A percentile compares a stretch with the other conserved stretches of the same genome.
phyloP scores from a whole-genome alignment of 2,113 vertebrate genomes.

The Anolis sagrei region DNA sequence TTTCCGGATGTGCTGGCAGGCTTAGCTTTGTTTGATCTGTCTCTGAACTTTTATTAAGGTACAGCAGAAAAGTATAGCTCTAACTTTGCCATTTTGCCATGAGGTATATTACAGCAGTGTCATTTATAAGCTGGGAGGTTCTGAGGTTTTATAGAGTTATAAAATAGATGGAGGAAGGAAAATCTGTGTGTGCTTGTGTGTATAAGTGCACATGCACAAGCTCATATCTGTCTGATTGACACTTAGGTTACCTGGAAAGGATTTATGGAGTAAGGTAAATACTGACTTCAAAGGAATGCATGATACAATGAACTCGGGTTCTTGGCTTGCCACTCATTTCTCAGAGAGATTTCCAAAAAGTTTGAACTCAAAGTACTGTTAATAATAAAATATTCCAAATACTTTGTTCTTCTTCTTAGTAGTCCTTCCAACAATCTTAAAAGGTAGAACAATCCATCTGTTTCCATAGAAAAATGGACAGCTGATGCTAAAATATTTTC shows the following conservation, averaged over 20 bases:
- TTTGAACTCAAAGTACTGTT: background rate
- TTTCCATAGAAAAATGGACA: background rate
- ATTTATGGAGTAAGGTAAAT: background rate
- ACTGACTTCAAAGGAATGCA: background rate
- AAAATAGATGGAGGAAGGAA: background rate
- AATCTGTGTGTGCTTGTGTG: background rate
- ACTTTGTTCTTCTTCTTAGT: background rate
- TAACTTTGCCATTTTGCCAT: conserved; percentile 7
- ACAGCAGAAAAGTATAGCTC: background rate
- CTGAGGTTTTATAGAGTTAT: background rate
- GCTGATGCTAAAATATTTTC: background rate
- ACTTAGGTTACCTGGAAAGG: background rate
- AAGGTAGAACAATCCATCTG: background rate
- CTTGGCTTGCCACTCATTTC: background rate
- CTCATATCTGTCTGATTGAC: too few relatives aligned
- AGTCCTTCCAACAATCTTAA: background rate
- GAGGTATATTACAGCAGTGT: background rate
- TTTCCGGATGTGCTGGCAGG: conserved; percentile 15
- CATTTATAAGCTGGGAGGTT: conserved; percentile 18
- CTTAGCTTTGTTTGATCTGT: conserved; percentile 25
- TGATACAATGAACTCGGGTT: background rate
- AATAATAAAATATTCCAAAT: background rate
- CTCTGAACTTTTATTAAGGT: conserved; percentile 21
- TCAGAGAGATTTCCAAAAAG: background rate
- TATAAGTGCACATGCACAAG: background rate